Conservation (phyloP, 2,113 vertebrate genomes). For the Psophia crepitans region DNA sequence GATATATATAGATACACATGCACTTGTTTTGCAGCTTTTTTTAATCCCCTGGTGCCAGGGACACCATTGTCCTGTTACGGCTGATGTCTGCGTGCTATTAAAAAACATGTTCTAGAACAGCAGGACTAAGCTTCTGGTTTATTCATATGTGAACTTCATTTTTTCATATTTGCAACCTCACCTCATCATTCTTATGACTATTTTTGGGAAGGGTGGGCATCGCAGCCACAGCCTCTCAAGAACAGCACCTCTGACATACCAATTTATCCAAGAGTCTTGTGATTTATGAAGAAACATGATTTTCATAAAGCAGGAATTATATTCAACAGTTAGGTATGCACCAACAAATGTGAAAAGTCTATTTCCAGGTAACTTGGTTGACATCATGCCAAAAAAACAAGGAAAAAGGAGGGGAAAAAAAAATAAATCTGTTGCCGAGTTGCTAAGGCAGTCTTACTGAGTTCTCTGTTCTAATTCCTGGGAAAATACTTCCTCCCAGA, state of each 20-base stretch:
- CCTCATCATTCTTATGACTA: not conserved
- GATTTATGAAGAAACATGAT: not conserved
- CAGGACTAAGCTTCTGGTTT: not conserved
- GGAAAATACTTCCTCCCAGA: conserved; percentile 53
- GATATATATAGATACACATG: not conserved
- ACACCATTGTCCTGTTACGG: not conserved
- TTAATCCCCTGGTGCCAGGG: not conserved
- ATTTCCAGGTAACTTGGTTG: not conserved
- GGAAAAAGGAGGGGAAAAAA: not conserved
- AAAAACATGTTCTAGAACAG: not conserved
- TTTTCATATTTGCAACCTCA: not conserved
- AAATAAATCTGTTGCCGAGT: not conserved
- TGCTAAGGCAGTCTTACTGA: not conserved
- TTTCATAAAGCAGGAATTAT: not conserved
- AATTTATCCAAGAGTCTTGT: not conserved
- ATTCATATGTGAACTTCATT: not conserved
- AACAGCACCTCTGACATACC: not conserved
- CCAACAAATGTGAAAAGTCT: not conserved
- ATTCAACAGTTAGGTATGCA: not conserved
- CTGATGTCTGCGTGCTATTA: not conserved
- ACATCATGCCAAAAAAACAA: not conserved
- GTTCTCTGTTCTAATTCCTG: not conserved
- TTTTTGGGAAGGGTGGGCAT: not conserved
- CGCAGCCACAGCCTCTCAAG: not conserved
- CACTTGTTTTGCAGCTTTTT: not conserved